Evolutionary conservation across 2,888 invertebrate genomes (phyloP).

Genomic region (Tortrix viridana): DNA sequence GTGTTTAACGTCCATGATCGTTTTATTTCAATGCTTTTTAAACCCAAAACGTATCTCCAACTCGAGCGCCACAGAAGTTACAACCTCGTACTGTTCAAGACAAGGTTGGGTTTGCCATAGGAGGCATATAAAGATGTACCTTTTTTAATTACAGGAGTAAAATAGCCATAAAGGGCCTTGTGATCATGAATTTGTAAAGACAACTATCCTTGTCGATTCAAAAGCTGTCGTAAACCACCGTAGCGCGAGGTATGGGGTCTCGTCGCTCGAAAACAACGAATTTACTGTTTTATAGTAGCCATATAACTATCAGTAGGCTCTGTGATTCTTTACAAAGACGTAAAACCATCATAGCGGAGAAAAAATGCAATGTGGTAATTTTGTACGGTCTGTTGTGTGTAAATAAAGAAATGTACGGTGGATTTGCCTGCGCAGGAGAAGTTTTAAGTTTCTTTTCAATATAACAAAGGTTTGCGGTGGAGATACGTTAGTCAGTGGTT

Average conservation of each 20-base stretch:
- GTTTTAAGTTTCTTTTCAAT: neutral
- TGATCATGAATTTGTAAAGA: neutral
- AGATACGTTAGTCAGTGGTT: too few species aligned
- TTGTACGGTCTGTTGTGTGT: neutral
- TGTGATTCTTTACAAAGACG: constrained; percentile 68
- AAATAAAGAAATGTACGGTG: neutral
- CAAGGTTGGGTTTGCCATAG: too few species aligned
- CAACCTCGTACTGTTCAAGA: too few species aligned
- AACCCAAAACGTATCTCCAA: too few species aligned
- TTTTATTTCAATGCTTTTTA: constrained; percentile 49
- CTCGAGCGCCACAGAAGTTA: too few species aligned
- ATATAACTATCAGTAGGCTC: constrained; percentile 73
- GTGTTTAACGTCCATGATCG: constrained; percentile 65
- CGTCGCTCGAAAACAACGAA: constrained; percentile 74
- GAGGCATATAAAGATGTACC: too few species aligned
- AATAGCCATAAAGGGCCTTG: constrained; percentile 39
- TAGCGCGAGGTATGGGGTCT: constrained; percentile 71
- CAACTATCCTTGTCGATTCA: constrained; percentile 4
- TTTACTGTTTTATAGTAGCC: constrained; percentile 81
- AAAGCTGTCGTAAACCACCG: constrained; percentile 51
- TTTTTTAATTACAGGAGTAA: too few species aligned
- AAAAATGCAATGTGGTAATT: constrained; percentile 48
- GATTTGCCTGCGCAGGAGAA: neutral
- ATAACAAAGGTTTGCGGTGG: too few species aligned
- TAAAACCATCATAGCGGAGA: constrained; percentile 74